These are phyloP conservation scores for Dendrolimus punctatus DNA, from an alignment of 1,140 invertebrate species.

Conservation along the genomic window DNA sequence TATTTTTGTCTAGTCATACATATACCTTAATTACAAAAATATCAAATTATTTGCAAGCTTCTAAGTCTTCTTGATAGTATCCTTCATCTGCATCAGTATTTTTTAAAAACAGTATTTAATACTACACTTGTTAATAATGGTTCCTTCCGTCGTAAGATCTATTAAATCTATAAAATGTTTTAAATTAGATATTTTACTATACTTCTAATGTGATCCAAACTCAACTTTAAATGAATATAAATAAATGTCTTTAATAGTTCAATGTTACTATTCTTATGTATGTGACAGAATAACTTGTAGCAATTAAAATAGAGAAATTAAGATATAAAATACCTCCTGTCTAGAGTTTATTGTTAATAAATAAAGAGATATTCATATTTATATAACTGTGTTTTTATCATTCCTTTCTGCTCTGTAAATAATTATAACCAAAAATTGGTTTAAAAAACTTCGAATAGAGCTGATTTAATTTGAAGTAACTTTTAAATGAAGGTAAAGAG, in stretches of 20 bases:
- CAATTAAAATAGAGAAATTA: conserved; percentile 26
- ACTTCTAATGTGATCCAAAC: conserved; percentile 10
- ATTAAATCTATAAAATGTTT: conserved; percentile 1
- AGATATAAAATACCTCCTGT: conserved; percentile 56
- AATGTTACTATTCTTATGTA: conserved; percentile 28
- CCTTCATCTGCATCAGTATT: too few species aligned
- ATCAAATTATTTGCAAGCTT: too few species aligned
- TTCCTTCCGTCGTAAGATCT: conserved; percentile 2
- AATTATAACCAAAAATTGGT: too few species aligned
- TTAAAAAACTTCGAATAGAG: too few species aligned
- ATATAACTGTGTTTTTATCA: conserved; percentile 27
- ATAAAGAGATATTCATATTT: conserved; percentile 67
- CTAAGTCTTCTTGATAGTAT: too few species aligned
- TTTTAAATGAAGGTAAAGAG: too few species aligned
- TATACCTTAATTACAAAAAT: too few species aligned
- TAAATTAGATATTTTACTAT: conserved; percentile 10
- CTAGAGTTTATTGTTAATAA: conserved; percentile 59
- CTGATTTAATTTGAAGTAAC: too few species aligned
- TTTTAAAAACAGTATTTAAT: not conserved
- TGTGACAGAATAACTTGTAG: conserved; percentile 37
- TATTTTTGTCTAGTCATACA: too few species aligned
- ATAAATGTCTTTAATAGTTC: conserved; percentile 15
- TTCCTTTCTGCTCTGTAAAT: conserved; percentile 9
- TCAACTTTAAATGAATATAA: conserved; percentile 7
- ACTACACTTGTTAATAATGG: not conserved